Conservation (phyloP, 2,888 invertebrate genomes). For the Allophyes oxyacanthae region DNA sequence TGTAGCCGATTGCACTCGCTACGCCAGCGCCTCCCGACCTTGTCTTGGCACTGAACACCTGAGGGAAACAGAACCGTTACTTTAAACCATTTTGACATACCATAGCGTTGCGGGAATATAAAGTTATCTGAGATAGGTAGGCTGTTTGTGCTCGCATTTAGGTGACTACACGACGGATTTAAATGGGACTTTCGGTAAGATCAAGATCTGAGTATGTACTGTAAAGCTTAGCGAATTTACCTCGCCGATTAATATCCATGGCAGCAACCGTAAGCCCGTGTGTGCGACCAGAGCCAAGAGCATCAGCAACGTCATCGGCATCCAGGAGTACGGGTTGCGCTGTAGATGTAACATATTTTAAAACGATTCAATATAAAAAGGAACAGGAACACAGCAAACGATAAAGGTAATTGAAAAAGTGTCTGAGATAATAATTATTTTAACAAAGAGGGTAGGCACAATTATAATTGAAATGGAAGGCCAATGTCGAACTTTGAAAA, state of each 20-base stretch:
- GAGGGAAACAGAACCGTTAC: constrained; percentile 1
- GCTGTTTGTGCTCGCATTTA: too few species aligned
- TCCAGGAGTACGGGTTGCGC: constrained; percentile 90
- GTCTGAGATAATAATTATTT: too few species aligned
- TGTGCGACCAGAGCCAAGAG: constrained; percentile 92
- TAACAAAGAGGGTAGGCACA: too few species aligned
- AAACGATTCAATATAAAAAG: neutral
- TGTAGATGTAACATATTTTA: constrained; percentile 59
- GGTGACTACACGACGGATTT: too few species aligned
- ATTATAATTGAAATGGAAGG: too few species aligned
- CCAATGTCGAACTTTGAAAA: too few species aligned
- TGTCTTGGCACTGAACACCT: constrained; percentile 91
- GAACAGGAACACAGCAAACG: neutral
- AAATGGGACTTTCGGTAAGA: too few species aligned
- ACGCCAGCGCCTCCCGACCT: constrained; percentile 93
- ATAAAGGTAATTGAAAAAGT: neutral
- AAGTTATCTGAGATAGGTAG: too few species aligned
- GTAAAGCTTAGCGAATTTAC: too few species aligned
- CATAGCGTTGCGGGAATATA: too few species aligned
- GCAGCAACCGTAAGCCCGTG: constrained; percentile 91
- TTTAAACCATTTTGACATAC: too few species aligned
- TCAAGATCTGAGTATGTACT: too few species aligned
- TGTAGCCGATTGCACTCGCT: constrained; percentile 92
- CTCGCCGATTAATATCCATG: constrained; percentile 95
- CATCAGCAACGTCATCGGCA: constrained; percentile 91